A percentile compares a stretch with the other conserved stretches of the same genome.
Evolutionary conservation across 2,888 invertebrate genomes (phyloP).

Genomic region (Thera obeliscata): DNA sequence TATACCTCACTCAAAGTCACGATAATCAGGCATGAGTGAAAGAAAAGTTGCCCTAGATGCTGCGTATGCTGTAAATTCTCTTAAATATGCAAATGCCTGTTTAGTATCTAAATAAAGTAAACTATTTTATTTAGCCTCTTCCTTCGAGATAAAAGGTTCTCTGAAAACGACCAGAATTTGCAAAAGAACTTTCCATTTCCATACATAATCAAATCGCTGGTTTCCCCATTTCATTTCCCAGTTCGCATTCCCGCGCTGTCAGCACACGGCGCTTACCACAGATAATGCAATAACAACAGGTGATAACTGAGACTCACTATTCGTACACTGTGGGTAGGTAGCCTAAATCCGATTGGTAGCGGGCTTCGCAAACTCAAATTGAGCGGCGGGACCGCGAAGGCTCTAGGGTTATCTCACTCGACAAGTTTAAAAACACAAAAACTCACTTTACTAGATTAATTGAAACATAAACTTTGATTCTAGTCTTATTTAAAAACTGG

Average conservation of each 20-base stretch:
- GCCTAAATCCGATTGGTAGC: constrained; percentile 41
- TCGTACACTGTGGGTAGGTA: constrained; percentile 6
- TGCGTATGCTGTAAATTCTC: too few species aligned
- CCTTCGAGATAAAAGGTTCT: neutral
- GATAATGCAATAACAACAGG: constrained; percentile 26
- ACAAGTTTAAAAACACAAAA: neutral
- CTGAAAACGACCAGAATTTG: constrained; percentile 2
- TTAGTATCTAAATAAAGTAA: too few species aligned
- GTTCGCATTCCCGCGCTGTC: constrained; percentile 22
- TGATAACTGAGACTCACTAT: constrained; percentile 20
- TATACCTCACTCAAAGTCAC: too few species aligned
- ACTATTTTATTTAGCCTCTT: neutral
- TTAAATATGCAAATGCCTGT: too few species aligned
- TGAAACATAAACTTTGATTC: neutral
- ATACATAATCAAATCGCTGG: constrained; percentile 19
- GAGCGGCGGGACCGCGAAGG: constrained; percentile 32
- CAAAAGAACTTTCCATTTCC: constrained; percentile 13
- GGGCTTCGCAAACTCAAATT: constrained; percentile 44
- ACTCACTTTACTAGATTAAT: neutral
- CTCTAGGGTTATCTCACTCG: constrained; percentile 29
- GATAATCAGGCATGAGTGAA: too few species aligned
- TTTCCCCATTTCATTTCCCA: constrained; percentile 16
- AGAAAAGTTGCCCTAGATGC: too few species aligned
- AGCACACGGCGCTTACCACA: constrained; percentile 18
- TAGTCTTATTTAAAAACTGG: neutral